These are phyloP conservation scores for Pollenia amentaria DNA, from an alignment of 2,888 invertebrate species.

Conservation along the genomic window DNA sequence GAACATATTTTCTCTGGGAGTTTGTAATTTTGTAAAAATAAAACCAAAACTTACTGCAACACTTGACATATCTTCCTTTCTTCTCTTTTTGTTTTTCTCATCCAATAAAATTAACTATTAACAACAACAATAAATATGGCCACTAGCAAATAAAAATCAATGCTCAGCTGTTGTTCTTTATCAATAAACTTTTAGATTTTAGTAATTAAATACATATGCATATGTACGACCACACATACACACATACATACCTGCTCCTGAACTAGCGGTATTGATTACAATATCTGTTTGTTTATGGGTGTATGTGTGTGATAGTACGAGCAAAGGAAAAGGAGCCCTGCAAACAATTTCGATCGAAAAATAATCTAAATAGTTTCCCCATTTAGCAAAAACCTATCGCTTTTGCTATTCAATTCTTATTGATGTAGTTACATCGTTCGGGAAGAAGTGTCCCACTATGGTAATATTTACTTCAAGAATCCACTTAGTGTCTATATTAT, in stretches of 20 bases:
- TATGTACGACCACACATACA: too few relatives aligned
- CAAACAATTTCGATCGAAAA: too few relatives aligned
- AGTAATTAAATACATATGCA: slow-evolving; percentile 26
- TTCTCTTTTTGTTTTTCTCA: background rate
- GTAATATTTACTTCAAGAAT: too few relatives aligned
- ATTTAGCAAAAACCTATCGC: too few relatives aligned
- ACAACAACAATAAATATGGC: background rate
- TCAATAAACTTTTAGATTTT: slow-evolving; percentile 65
- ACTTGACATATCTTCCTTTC: background rate
- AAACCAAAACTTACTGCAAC: background rate
- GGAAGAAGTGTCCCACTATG: too few relatives aligned
- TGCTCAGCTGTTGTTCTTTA: slow-evolving; percentile 55
- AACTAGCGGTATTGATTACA: background rate
- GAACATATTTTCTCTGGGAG: background rate
- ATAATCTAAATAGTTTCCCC: too few relatives aligned
- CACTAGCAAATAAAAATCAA: background rate
- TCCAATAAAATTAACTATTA: background rate
- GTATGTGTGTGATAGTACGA: background rate
- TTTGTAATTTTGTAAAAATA: slow-evolving; percentile 20
- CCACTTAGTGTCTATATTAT: too few relatives aligned
- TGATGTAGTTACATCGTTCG: too few relatives aligned
- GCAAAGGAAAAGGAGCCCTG: slow-evolving; percentile 15
- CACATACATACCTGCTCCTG: background rate
- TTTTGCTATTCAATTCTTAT: too few relatives aligned
- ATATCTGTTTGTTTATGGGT: background rate